Evolutionary conservation across 2,888 invertebrate genomes (phyloP), one percentile per base, ranked within the genome.

Genomic region (Formica aserva): DNA sequence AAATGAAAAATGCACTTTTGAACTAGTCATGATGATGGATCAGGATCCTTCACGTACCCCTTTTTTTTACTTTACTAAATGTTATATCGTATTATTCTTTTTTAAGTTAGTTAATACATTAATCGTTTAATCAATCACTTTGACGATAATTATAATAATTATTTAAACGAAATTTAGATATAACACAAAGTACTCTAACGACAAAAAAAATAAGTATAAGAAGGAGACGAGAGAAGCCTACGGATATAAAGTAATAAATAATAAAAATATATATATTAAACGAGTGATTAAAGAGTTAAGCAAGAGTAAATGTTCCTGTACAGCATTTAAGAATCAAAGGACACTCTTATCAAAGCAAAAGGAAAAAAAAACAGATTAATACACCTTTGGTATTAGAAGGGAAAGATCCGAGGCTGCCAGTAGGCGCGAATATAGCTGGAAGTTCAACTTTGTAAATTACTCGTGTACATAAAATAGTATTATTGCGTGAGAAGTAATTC

Each of bases 261-360:
- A 83, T 87, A 69, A 85, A 86, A 65, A 85, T 52, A 52, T 52
- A 52, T 52, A 86, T 82, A 86, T 87, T 83, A 80, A 86, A 84
- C 83, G 82, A 88, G 80, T 81, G 85, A 87, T 85, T 86, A 88
- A 87, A 85, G 76, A 86, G 82, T 88, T 90, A 93, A 92, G 88
- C 89, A 92, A 94, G 92, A 94, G 92, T 92, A 92, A 93, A 94
- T 94, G 94, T 94, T 94, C 94, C 94, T 94, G 93, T 94, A 93
- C 94, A 94, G 94, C 94, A 94, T 94, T 94, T 94, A 94, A 94
- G 92, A 93, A 94, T 94, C 93, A 93, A 94, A 94, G 89, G 91
- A 93, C 90, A 93, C 91, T 90, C 89, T 93, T 91, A 89, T 92
- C 91, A 87, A 91, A 87, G 85, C 82, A 88, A 55, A 71, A 63